A percentile compares a stretch with the other conserved stretches of the same genome.
These are phyloP conservation scores for Pseudotriccus pelzelni DNA, from an alignment of 2,797 vertebrate species.

Conservation along the genomic window DNA sequence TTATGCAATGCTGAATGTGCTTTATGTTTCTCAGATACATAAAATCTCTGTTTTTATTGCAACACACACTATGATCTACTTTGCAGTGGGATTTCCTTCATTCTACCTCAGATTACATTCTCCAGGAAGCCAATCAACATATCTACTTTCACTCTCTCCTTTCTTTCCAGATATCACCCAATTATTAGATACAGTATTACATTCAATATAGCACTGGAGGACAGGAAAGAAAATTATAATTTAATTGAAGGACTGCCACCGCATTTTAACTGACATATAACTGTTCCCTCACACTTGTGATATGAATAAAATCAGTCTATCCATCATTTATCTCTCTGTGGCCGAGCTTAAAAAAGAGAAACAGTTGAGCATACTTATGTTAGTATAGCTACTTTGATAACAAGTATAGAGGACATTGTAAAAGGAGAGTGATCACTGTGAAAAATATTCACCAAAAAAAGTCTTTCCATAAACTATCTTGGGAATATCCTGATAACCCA, in stretches of 20 bases:
- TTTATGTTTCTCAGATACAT: background rate
- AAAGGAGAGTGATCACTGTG: background rate
- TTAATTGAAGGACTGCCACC: background rate
- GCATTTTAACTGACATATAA: background rate
- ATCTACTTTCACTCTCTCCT: background rate
- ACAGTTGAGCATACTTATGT: background rate
- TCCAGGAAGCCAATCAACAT: background rate
- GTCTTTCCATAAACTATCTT: background rate
- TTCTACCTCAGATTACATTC: background rate
- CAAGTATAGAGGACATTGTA: background rate
- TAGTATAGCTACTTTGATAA: background rate
- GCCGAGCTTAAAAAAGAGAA: background rate
- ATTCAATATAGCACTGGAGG: background rate
- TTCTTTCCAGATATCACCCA: background rate
- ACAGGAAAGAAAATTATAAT: background rate
- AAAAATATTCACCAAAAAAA: background rate
- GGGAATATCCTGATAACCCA: background rate
- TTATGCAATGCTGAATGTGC: background rate
- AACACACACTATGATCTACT: background rate
- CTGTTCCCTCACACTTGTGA: background rate
- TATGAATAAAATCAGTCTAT: background rate
- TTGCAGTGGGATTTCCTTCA: background rate
- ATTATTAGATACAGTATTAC: background rate
- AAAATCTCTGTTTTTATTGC: background rate
- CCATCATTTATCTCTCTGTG: background rate